Evolutionary conservation across 1,140 invertebrate genomes (phyloP), one percentile per base, ranked within the genome.

Genomic region (Polypedilum pembai): DNA sequence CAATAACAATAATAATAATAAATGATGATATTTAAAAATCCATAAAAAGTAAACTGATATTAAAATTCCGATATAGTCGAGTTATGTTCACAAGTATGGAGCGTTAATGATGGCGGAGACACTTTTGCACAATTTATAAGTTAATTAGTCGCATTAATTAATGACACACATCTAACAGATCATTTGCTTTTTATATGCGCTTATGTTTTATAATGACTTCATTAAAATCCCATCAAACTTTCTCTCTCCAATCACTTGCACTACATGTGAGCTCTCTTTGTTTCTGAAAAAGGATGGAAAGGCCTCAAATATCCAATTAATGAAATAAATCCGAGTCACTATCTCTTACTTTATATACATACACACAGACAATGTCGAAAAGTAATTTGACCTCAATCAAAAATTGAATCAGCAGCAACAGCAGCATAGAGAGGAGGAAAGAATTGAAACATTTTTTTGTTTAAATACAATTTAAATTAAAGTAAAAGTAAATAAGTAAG

Each of bases 21-120:
- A 56, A 56, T 56, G 45, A 56, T 56, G 45, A 56, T 56, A 56
- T 56, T 56, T 56, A 56, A 56, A 56, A 56, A 56, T 56, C 45
- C 45, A 56, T 56, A 56, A 56, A n/a, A 56, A 56, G 45, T 56
- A 56, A 56, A 15, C 4, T 56, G 45, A 56, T 56, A 56, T 56
- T 56, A 56, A 56, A 56, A 56, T 56, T 56, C 45, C 45, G 45
- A 56, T 56, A n/a, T 56, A n/a, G 45, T 56, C n/a, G n/a, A 56
- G 45, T n/a, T 56, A 56, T 56, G n/a, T 12, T 56, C 45, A 56
- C n/a, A n/a, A 15, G 12, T 33, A 33, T 33, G 5, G 4, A 56
- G 45, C 15, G 45, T 56, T 56, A 56, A 56, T 56, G 45, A 4
- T 15, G 4, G 4, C 12, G 4, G 12, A 56, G n/a, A 12, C 12